phyloP scores from a whole-genome alignment of 2,888 invertebrate species.

The Drosophila helvetica region DNA sequence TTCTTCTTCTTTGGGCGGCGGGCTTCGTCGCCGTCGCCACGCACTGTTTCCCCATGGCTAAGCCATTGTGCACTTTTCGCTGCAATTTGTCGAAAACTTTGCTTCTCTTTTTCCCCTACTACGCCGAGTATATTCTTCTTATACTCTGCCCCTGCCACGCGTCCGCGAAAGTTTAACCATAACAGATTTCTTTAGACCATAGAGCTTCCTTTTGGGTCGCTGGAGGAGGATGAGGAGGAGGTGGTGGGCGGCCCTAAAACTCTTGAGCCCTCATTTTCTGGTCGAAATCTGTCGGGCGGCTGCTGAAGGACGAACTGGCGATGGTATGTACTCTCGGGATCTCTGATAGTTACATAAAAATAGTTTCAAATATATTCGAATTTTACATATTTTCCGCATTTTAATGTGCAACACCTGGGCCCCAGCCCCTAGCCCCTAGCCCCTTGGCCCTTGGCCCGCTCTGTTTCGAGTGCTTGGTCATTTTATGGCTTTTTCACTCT shows the following conservation, averaged over 20 bases:
- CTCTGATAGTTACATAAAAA: neutral
- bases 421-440: neutral
- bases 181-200: slow-evolving; percentile 71
- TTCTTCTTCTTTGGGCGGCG: slow-evolving; percentile 29
- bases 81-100: slow-evolving; percentile 75
- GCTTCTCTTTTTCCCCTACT: slow-evolving; percentile 26
- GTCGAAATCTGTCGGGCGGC: slow-evolving; percentile 17
- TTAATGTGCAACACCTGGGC: slow-evolving; percentile 5
- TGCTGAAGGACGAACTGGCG: neutral
- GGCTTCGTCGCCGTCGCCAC: slow-evolving; percentile 62
- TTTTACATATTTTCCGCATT: neutral
- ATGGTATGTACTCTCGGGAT: neutral
- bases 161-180: slow-evolving; percentile 67
- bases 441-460: neutral
- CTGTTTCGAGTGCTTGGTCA: slow-evolving; percentile 16
- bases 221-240: neutral
- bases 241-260: slow-evolving; percentile 8
- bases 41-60: slow-evolving; percentile 66
- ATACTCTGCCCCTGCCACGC: neutral
- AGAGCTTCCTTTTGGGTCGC: slow-evolving; percentile 28
- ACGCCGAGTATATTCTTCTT: neutral
- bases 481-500: slow-evolving; percentile 26
- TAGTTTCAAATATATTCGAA: neutral
- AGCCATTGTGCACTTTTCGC: slow-evolving; percentile 70
- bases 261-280: slow-evolving; percentile 30